Percentiles rank a stretch among this genome's conserved stretches.
Evolutionary conservation across 2,888 invertebrate species (phyloP).

Genomic region (Phyllotreta striolata): DNA sequence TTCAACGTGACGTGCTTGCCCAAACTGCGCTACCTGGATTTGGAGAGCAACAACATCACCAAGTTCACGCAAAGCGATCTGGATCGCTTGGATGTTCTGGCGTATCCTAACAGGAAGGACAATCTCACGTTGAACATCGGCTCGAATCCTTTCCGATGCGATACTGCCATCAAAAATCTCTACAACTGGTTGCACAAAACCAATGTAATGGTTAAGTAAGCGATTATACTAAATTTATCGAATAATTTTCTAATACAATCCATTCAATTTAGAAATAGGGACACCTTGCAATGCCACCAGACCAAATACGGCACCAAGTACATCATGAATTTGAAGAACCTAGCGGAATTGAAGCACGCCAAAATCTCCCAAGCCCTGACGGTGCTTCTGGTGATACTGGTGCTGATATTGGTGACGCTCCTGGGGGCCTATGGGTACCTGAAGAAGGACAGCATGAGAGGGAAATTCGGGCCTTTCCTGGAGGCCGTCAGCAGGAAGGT

Average conservation of each 20-base stretch:
- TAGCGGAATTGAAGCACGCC: slow-evolving; percentile 54
- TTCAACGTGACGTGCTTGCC: slow-evolving; percentile 73
- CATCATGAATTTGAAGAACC: slow-evolving; percentile 54
- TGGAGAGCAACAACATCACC: slow-evolving; percentile 72
- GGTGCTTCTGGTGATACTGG: slow-evolving; percentile 65
- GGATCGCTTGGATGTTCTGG: slow-evolving; percentile 66
- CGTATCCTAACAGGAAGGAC: slow-evolving; percentile 56
- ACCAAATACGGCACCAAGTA: slow-evolving; percentile 52
- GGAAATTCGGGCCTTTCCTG: slow-evolving; percentile 68
- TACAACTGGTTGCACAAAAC: slow-evolving; percentile 71
- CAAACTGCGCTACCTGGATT: slow-evolving; percentile 72
- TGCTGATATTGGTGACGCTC: slow-evolving; percentile 65
- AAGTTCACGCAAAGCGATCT: slow-evolving; percentile 67
- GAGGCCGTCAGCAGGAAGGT: slow-evolving; percentile 74
- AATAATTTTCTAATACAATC: too few species aligned
- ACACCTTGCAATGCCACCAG: slow-evolving; percentile 64
- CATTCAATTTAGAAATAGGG: slow-evolving; percentile 66
- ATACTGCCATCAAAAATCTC: slow-evolving; percentile 69
- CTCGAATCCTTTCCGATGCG: slow-evolving; percentile 75
- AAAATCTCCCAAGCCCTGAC: slow-evolving; percentile 59
- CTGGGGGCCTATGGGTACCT: slow-evolving; percentile 69
- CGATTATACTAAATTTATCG: not conserved
- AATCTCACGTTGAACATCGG: slow-evolving; percentile 69
- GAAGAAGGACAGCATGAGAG: slow-evolving; percentile 67
- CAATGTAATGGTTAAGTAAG: slow-evolving; percentile 63